Percentiles rank a stretch among this genome's conserved stretches.
These are phyloP conservation scores for Agrypnia vestita DNA, from an alignment of 1,140 invertebrate species.

Conservation along the genomic window DNA sequence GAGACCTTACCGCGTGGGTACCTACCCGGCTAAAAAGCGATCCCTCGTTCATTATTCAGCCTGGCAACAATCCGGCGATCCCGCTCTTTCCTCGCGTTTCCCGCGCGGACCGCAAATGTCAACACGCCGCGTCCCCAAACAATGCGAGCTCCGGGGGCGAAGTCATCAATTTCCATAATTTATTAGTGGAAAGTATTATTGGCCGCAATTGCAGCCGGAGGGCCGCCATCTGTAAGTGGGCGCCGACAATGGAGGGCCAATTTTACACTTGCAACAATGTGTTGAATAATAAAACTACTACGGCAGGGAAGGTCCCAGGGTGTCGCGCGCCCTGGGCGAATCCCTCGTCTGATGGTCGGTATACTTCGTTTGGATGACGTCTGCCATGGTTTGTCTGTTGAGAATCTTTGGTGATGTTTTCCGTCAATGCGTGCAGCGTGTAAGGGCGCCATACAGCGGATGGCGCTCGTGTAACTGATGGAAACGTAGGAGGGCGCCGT, in stretches of 20 bases:
- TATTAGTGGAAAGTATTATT: constrained; percentile 53
- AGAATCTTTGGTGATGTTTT: too few species aligned
- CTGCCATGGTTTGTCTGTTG: too few species aligned
- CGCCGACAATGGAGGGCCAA: constrained; percentile 54
- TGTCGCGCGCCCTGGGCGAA: not conserved
- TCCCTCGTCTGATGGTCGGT: too few species aligned
- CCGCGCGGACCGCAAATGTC: constrained; percentile 37
- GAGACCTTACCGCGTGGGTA: too few species aligned
- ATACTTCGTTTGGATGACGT: too few species aligned
- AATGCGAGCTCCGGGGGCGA: constrained; percentile 3
- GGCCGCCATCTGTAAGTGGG: constrained; percentile 43
- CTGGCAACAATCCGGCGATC: constrained; percentile 15
- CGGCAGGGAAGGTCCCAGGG: constrained; percentile 36
- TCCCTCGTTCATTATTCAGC: constrained; percentile 38
- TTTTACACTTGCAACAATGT: constrained; percentile 59
- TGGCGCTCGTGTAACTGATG: too few species aligned
- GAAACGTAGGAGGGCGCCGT: too few species aligned
- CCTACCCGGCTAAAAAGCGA: constrained; percentile 14
- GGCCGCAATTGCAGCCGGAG: constrained; percentile 52
- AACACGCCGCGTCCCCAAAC: constrained; percentile 27
- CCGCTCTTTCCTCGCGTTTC: constrained; percentile 18
- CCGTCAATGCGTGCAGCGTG: too few species aligned
- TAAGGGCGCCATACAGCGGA: too few species aligned
- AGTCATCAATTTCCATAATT: constrained; percentile 61
- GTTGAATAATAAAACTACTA: constrained; percentile 57